Base-by-base conservation (phyloP, 2,888 invertebrate species). In the Psylliodes chrysocephalus region DNA sequence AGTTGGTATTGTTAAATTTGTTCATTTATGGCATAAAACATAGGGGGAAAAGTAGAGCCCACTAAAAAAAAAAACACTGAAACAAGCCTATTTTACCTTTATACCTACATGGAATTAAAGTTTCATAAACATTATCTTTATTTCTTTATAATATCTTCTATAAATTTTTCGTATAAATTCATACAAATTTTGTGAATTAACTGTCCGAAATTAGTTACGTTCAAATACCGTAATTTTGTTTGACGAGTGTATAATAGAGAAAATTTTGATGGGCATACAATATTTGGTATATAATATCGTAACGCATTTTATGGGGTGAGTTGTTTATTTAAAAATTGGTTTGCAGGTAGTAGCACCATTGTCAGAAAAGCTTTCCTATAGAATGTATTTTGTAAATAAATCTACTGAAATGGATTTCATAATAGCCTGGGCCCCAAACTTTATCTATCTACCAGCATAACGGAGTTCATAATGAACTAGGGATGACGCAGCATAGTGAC, bases 311-410 rank as follows among this genome's bases (percentile, higher is more conserved):
- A 38, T 55, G 40, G 46, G 49, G 46, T 30, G 57, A 49, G 49
- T 55, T 64, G 64, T 64, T 55, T 57, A 52, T 55, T 64, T 60
- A 60, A 60, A 62, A 59, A 59, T 22, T n/a, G 33, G 5, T 55
- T 44, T 28, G 60, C 72, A 72, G 72, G 72, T 72, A 72, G 68
- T 2, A 22, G 65, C 44, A 52, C 55, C 54, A 62, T 69, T 68
- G 70, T 67, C 42, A 60, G 66, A 19, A n/a, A n/a, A 64, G 25
- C 57, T 57, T 61, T 52, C 46, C 65, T 60, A 67, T 67, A 69
- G 70, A 72, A 70, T 69, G 65, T 70, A 66, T 69, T 71, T 72
- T 52, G 72, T 69, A 69, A 69, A 72, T 70, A 72, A 63, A 63
- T 52, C 52, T 56, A 25, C 47, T 49, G 38, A 57, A 57, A 47